A percentile compares a stretch with the other conserved stretches of the same genome.
These are phyloP conservation scores for Clarias platycephalus DNA, from an alignment of 2,797 vertebrate genomes.

Conservation along the genomic window DNA sequence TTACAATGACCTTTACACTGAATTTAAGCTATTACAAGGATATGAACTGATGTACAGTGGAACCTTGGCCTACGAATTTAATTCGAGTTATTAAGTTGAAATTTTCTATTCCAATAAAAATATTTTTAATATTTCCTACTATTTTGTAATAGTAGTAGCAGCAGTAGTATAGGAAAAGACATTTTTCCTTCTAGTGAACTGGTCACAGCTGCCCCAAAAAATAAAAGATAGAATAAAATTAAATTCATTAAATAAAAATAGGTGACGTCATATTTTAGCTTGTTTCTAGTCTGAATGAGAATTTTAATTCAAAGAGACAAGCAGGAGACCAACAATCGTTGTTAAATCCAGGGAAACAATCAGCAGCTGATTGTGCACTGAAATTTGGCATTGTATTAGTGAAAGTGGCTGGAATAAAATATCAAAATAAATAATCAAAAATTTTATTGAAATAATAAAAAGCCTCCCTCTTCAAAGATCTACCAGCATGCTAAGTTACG, in stretches of 20 bases:
- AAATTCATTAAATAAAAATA: background rate
- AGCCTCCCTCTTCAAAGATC: background rate
- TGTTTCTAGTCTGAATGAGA: background rate
- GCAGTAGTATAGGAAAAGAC: too few relatives aligned
- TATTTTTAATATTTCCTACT: too few relatives aligned
- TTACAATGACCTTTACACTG: background rate
- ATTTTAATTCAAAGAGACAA: background rate
- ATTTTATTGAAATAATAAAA: background rate
- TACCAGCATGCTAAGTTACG: background rate
- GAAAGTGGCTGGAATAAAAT: background rate
- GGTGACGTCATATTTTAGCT: background rate
- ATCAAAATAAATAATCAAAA: too few relatives aligned
- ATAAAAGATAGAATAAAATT: too few relatives aligned
- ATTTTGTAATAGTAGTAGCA: too few relatives aligned
- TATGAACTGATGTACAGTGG: background rate
- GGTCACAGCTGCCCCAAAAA: too few relatives aligned
- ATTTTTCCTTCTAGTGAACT: too few relatives aligned
- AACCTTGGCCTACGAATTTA: too few relatives aligned
- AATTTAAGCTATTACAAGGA: background rate
- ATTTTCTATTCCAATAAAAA: too few relatives aligned
- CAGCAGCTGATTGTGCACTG: background rate
- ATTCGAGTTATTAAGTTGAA: too few relatives aligned
- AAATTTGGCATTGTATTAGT: background rate
- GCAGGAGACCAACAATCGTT: background rate
- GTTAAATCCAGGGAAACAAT: background rate